Percentiles rank a stretch among this genome's conserved stretches.
Conservation (phyloP, 2,797 vertebrate genomes). For the Argya squamiceps region DNA sequence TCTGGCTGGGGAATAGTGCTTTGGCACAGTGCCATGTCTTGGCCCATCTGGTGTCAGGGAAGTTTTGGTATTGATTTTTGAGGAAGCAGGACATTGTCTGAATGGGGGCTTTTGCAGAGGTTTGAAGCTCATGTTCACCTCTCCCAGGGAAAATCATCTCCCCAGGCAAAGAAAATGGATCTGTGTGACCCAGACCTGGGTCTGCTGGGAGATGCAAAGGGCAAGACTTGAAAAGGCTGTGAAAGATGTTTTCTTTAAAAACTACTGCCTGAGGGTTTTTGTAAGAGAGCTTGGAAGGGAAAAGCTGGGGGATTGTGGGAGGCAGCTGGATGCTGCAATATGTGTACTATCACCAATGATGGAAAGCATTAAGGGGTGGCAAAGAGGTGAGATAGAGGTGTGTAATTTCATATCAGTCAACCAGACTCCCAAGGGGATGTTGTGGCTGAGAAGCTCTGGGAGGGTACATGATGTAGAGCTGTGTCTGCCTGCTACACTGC, state of each 20-base stretch:
- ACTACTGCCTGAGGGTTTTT: neutral
- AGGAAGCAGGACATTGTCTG: neutral
- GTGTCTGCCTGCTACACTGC: neutral
- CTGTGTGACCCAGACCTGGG: neutral
- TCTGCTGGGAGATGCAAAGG: neutral
- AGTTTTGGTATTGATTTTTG: neutral
- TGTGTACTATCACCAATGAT: neutral
- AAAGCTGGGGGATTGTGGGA: neutral
- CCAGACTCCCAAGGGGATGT: neutral
- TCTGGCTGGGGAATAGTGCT: neutral
- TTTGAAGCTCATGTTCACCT: neutral
- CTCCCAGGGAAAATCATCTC: neutral
- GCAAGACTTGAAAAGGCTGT: neutral
- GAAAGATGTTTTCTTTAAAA: neutral
- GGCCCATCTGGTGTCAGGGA: neutral
- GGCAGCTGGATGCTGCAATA: neutral
- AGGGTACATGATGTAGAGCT: rapidly evolving
- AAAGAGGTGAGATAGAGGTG: neutral
- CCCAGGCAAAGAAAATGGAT: neutral
- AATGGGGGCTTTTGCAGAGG: neutral
- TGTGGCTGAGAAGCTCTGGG: neutral
- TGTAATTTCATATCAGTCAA: constrained; percentile 23
- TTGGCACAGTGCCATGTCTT: neutral
- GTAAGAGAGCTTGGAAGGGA: neutral
- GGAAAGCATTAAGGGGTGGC: neutral